Percentiles rank a stretch among this genome's conserved stretches.
These are phyloP conservation scores for Stichodactyla mertensii DNA, from an alignment of 64 coral and sea anemone species.

Conservation along the genomic window DNA sequence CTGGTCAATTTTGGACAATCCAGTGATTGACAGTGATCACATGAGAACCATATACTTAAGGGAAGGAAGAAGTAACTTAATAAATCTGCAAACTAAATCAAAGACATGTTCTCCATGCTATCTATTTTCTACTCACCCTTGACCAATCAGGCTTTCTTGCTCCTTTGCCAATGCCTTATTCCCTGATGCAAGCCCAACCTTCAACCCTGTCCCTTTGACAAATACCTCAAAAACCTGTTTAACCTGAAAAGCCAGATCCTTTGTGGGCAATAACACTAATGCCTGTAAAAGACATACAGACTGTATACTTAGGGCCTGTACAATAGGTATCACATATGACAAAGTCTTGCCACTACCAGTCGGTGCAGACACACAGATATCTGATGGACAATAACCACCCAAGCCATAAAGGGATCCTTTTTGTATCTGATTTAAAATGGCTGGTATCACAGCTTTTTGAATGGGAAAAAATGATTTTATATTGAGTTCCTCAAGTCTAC, in stretches of 20 bases:
- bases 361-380: conserved; percentile 96
- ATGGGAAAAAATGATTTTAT: conserved; percentile 88
- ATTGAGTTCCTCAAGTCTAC: conserved; percentile 53
- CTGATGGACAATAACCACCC: conserved; percentile 63
- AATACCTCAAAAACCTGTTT: conserved; percentile 89
- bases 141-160: conserved; percentile 58
- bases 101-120: neutral
- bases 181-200: conserved; percentile 73
- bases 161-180: conserved; percentile 85
- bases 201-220: conserved; percentile 69
- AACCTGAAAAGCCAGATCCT: conserved; percentile 93
- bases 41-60: no score
- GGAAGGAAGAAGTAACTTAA: no score
- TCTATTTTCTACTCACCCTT: conserved; percentile 37
- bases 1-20: no score
- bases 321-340: conserved; percentile 77
- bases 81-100: no score
- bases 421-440: conserved; percentile 46
- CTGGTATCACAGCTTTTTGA: conserved; percentile 75
- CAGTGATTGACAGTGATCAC: no score
- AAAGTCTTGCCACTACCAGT: conserved; percentile 99
- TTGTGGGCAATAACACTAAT: conserved; percentile 85
- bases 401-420: conserved; percentile 38
- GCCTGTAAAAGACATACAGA: conserved; percentile 65
- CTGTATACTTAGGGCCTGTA: conserved; percentile 46